Conservation (phyloP, 2,888 invertebrate genomes). For the Formica aserva region DNA sequence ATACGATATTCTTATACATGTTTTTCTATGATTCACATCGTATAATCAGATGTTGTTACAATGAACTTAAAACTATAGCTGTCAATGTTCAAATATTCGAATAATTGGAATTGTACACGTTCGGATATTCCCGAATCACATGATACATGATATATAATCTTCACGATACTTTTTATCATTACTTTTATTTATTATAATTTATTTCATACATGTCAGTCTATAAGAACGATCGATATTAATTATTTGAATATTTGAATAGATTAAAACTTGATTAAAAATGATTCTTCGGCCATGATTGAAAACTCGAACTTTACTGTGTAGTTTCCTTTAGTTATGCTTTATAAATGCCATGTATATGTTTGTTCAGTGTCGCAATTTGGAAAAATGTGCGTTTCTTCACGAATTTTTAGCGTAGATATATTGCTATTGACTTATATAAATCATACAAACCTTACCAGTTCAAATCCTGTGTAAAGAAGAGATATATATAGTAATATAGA, state of each 20-base stretch:
- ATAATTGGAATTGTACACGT: conserved; percentile 15
- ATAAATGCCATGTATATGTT: conserved; percentile 21
- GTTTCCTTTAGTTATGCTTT: background rate
- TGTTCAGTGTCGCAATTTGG: conserved; percentile 13
- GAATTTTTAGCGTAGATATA: background rate
- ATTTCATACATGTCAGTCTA: background rate
- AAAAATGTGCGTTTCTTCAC: conserved; percentile 37
- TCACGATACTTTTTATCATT: conserved; percentile 7
- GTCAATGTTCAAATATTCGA: conserved; percentile 21
- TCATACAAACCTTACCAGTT: background rate
- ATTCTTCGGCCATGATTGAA: background rate
- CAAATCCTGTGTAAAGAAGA: background rate
- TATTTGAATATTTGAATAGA: conserved; percentile 28
- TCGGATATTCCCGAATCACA: background rate
- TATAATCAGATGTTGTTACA: background rate
- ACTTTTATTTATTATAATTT: conserved; percentile 14
- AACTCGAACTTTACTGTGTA: background rate
- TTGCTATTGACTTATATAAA: background rate
- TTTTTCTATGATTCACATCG: conserved; percentile 12
- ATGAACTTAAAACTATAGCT: background rate
- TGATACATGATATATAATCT: background rate
- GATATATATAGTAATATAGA: background rate
- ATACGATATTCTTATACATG: background rate
- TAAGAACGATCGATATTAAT: background rate
- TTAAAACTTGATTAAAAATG: background rate